Evolutionary conservation across 1,140 invertebrate species (phyloP), one percentile per base, ranked within the genome.

Genomic region (Heterodera schachtii): DNA sequence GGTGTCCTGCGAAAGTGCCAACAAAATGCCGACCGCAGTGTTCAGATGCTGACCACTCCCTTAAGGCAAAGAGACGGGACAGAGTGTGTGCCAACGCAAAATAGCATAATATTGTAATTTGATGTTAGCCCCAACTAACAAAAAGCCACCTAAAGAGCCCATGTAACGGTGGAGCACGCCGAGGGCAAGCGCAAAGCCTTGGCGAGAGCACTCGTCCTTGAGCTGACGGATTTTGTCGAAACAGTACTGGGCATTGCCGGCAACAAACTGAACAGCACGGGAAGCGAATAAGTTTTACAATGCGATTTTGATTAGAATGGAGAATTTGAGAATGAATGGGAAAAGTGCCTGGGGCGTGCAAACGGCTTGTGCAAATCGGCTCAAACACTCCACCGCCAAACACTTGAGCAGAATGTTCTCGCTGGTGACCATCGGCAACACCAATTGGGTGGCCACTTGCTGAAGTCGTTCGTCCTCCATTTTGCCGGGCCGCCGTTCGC

Each of bases 1-100:
- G 71, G 93, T 93, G 91, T 98, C 96, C 91, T 98, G 96, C 1
- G 96, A 96, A 4, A 98, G 91, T 43, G 96, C 96, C 7, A 98
- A 91, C 41, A 98, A 90, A 87, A 98, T 97, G 71, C 95, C 96
- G 81, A 98, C 94, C 90, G 94, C 95, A 7, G 95, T 96, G 87
- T 95, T 96, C 19, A 97, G 91, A 92, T 97, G 95, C 86, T 96
- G 95, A 80, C 94, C 94, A 44, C 94, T 95, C 57, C 57, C 57
- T 60, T 60, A 16, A 60, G 47, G 47, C 47, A 49, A 49, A 49
- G 9, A 6, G 4, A 49, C 9, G 4, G 9, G 16, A 60, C 3
- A 13, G 95, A 95, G 93, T 76, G 94, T 74, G 94, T 92, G 92
- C 70, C 95, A 95, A 90, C 96, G 95, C 79, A 94, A 92, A 91